phyloP scores from a whole-genome alignment of 2,113 vertebrate species.

The Menidia beryllina region DNA sequence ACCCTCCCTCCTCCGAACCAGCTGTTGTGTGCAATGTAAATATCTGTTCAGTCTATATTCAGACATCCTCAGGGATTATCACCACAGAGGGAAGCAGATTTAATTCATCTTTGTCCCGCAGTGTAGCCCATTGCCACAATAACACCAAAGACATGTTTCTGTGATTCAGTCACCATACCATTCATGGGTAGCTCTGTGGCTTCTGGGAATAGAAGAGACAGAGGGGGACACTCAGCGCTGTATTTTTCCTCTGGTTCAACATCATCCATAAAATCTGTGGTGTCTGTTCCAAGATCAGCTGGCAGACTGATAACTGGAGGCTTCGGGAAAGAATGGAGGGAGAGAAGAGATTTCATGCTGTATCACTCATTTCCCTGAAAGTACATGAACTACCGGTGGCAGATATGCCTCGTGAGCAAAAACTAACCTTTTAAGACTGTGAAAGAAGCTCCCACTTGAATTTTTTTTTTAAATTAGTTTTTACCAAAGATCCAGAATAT shows the following conservation, averaged over 20 bases:
- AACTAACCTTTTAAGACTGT: not conserved
- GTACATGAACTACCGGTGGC: not conserved
- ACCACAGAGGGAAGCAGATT: conserved; percentile 50
- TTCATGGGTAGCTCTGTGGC: conserved; percentile 49
- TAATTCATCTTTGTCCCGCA: conserved; percentile 47
- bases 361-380: not conserved
- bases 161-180: conserved; percentile 59
- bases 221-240: conserved; percentile 14
- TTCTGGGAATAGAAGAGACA: conserved; percentile 40
- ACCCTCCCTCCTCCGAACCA: conserved; percentile 44
- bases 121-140: conserved; percentile 17
- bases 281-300: conserved; percentile 30
- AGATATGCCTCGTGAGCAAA: not conserved
- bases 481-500: not conserved
- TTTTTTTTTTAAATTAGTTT: not conserved
- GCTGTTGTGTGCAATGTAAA: conserved; percentile 59
- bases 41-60: conserved; percentile 58
- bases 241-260: conserved; percentile 27
- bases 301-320: conserved; percentile 25
- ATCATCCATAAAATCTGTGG: not conserved
- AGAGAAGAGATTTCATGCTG: not conserved
- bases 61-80: conserved; percentile 45
- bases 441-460: not conserved
- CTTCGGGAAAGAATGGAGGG: conserved; percentile 47
- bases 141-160: conserved; percentile 25